Evolutionary conservation across 2,888 invertebrate species (phyloP).

Genomic region (Cheiracanthium punctorium): DNA sequence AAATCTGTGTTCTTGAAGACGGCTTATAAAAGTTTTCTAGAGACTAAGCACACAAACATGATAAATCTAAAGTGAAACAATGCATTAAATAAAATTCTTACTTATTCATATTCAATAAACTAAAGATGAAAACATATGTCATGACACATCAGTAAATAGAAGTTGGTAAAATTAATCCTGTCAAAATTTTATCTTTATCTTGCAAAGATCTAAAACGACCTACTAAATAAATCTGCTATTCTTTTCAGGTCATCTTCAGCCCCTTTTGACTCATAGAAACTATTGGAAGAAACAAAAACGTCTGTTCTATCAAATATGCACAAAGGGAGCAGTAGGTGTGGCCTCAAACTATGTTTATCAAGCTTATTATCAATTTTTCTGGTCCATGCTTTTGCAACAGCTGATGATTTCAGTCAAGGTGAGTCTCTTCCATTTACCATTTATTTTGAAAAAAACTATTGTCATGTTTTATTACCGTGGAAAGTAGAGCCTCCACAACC

Average conservation of each 20-base stretch:
- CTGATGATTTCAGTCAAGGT: constrained; percentile 69
- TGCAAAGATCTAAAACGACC: constrained; percentile 29
- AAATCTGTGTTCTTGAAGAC: no score
- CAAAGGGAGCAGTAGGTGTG: constrained; percentile 62
- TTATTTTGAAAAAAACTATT: constrained; percentile 41
- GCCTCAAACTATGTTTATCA: constrained; percentile 69
- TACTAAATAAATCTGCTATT: constrained; percentile 35
- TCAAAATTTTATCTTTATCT: background rate
- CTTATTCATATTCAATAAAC: background rate
- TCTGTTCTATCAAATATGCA: constrained; percentile 57
- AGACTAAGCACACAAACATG: no score
- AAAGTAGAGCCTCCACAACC: constrained; percentile 42
- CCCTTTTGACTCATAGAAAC: constrained; percentile 29
- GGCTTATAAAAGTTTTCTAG: no score
- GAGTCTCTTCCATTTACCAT: constrained; percentile 59
- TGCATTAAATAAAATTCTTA: no score
- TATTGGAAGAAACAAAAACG: constrained; percentile 46
- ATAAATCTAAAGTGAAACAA: no score
- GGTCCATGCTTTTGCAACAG: constrained; percentile 57
- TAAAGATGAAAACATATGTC: background rate
- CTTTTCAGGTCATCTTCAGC: constrained; percentile 54
- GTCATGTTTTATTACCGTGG: constrained; percentile 31
- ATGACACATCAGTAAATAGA: background rate
- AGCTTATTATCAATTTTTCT: constrained; percentile 66
- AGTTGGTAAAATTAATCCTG: background rate